phyloP scores from a whole-genome alignment of 1,140 invertebrate species.

The Drosophila punjabiensis region DNA sequence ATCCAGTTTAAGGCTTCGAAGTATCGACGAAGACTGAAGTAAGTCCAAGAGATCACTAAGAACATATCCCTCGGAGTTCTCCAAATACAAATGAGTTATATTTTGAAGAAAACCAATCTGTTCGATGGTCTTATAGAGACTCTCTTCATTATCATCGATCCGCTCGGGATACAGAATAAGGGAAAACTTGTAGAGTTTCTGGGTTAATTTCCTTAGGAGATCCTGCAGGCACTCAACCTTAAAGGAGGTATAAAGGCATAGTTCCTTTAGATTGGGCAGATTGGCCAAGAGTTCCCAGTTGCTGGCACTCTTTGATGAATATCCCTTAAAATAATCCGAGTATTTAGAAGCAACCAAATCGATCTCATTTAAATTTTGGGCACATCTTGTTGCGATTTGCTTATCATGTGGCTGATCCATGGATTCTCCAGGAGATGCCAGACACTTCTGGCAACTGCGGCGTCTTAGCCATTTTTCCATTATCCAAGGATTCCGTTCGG shows the following conservation, averaged over 20 bases:
- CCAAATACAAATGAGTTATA: not conserved
- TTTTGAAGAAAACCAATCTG: not conserved
- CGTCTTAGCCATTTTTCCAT: not conserved
- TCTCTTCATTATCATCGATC: not conserved
- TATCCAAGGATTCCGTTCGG: not conserved
- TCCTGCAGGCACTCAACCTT: not conserved
- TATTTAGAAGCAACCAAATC: not conserved
- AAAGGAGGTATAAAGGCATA: not conserved
- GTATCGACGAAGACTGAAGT: not conserved
- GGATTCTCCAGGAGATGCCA: not conserved
- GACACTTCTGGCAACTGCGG: slow-evolving; percentile 2
- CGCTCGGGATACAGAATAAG: not conserved
- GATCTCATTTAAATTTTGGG: not conserved
- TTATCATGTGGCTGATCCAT: not conserved
- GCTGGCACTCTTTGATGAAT: not conserved
- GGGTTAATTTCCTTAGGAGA: not conserved
- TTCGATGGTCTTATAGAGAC: not conserved
- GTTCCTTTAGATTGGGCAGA: not conserved
- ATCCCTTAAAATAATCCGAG: not conserved
- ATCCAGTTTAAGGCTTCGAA: not conserved
- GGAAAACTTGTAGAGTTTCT: not conserved
- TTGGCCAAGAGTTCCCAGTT: not conserved
- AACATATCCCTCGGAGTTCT: not conserved
- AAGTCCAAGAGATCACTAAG: not conserved
- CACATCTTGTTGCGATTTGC: not conserved